These are phyloP conservation scores for Beroe forskalii DNA, from an alignment of 37 sponge, comb jelly and placozoan genomes.

Conservation along the genomic window DNA sequence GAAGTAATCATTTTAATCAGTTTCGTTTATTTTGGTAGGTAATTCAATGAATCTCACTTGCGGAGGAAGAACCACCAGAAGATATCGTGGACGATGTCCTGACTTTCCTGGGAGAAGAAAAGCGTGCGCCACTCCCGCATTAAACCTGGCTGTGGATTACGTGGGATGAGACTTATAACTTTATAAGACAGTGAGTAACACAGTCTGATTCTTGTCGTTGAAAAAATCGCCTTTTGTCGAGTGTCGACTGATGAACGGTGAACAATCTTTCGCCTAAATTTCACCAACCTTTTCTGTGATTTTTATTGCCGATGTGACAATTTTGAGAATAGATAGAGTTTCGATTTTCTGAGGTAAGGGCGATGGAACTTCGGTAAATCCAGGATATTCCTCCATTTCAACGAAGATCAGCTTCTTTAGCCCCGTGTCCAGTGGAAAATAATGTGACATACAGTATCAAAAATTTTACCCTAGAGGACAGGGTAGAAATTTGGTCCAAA, in stretches of 20 bases:
- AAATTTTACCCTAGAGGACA: too few relatives aligned
- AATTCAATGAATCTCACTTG: not conserved
- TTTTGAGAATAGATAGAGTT: conserved; percentile 24
- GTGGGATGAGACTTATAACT: not conserved
- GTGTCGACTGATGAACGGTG: too few relatives aligned
- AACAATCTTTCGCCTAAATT: too few relatives aligned
- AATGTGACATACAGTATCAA: too few relatives aligned
- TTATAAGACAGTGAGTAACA: too few relatives aligned
- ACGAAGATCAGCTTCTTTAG: conserved; percentile 61
- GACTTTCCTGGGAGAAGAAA: conserved; percentile 33
- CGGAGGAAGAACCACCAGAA: conserved; percentile 65
- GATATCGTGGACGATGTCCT: conserved; percentile 56
- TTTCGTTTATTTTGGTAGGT: not conserved
- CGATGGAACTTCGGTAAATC: not conserved
- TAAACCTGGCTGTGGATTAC: conserved; percentile 23
- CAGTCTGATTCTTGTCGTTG: too few relatives aligned
- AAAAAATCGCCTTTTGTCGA: too few relatives aligned
- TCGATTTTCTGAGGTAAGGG: conserved; percentile 53
- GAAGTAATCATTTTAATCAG: not conserved
- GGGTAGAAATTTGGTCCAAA: too few relatives aligned
- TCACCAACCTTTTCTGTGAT: conserved; percentile 54
- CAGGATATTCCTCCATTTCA: conserved; percentile 61
- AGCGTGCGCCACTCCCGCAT: conserved; percentile 32
- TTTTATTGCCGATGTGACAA: not conserved
- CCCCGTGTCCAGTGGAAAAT: conserved; percentile 33